Conservation (phyloP, 1,140 invertebrate genomes). For the Sinella curviseta region DNA sequence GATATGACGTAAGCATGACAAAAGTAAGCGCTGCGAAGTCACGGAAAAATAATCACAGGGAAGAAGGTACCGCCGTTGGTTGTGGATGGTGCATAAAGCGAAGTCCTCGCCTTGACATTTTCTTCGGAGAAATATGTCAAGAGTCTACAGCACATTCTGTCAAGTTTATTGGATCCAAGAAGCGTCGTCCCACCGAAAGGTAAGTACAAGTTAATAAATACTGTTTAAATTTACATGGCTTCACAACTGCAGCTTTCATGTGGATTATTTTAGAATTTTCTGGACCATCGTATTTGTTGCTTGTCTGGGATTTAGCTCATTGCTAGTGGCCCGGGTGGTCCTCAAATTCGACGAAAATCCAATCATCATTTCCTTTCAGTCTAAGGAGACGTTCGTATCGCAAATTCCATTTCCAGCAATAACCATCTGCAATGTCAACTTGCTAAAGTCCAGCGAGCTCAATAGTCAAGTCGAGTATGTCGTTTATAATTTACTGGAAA, state of each 20-base stretch:
- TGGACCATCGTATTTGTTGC: constrained; percentile 59
- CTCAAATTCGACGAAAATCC: too few relatives aligned
- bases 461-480: constrained; percentile 30
- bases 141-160: not conserved
- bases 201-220: constrained; percentile 1
- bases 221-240: not conserved
- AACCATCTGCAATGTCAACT: constrained; percentile 47
- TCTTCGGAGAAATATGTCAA: not conserved
- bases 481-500: not conserved
- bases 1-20: too few relatives aligned
- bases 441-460: constrained; percentile 33
- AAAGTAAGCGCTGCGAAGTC: too few relatives aligned
- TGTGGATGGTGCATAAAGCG: too few relatives aligned
- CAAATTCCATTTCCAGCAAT: constrained; percentile 47
- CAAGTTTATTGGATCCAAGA: constrained; percentile 40
- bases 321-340: constrained; percentile 59
- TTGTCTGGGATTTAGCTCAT: constrained; percentile 57
- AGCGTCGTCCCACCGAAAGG: constrained; percentile 43
- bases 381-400: constrained; percentile 40
- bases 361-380: constrained; percentile 62
- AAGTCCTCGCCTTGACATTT: not conserved
- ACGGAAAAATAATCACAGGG: too few relatives aligned
- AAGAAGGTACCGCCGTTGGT: too few relatives aligned
- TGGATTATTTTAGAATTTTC: constrained; percentile 54
- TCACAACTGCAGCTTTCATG: not conserved